Evolutionary conservation across 2,797 vertebrate species (phyloP), one percentile per base, ranked within the genome.

Genomic region (Erethizon dorsatum): DNA sequence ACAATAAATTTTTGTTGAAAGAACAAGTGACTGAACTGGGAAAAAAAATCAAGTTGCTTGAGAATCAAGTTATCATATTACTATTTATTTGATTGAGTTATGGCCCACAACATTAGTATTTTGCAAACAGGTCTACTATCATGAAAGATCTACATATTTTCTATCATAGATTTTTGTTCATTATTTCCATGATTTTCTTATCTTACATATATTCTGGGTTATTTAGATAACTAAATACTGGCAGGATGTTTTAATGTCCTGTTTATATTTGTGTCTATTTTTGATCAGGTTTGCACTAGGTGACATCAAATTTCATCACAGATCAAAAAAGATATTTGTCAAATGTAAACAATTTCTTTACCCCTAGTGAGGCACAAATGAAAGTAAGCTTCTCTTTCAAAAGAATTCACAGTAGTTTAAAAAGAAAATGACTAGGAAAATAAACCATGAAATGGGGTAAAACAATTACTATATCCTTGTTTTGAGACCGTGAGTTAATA

Each of bases 1-100:
- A 61, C 47, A 78, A 52, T 56, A 77, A 77, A 7, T 88, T 84
- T 63, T 83, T 84, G 2, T 90, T 94, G 88, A 92, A 94, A 95
- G 26, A 80, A 9, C 50, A 78, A 91, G 7, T 26, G 83, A 56
- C 10, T 71, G 6, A 52, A 90, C 10, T 89, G n/a, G 57, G 5
- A 90, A 61, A 92, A 63, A 57, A 28, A 3, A 47, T 52, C 47
- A 52, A 1, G 14, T 69, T 83, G 50, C 37, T 45, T 63, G 24
- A 12, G 37, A 92, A 88, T 87, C 28, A 47, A 77, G 47, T 56
- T 89, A 37, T 92, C 52, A 45, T 18, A 63, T 33, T 33, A 90
- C 57, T 11, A 33, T 83, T 75, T 61, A 26, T 75, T 91, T 87
- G 67, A 65, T 54, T 41, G n/a, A 63, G 77, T 69, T 84, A 93